Conservation (phyloP, 2,113 vertebrate species). For the Trichomycterus rosablanca region DNA sequence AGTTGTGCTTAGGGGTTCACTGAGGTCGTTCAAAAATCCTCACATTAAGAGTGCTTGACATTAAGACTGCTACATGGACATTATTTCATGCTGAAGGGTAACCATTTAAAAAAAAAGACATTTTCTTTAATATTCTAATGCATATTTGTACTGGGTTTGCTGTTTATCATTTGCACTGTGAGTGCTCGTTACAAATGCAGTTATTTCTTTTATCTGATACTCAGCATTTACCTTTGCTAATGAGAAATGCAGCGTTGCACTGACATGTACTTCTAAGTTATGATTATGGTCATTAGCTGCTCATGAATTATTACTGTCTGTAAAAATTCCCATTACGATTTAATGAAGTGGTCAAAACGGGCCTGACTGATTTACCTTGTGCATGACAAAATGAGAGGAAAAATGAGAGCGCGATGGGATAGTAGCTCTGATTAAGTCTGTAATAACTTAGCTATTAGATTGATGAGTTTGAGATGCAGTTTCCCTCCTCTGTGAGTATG, state of each 20-base stretch:
- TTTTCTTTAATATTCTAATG: background rate
- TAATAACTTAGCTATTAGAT: conserved; percentile 42
- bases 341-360: conserved; percentile 46
- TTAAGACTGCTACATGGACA: conserved; percentile 28
- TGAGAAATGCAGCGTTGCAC: conserved; percentile 36
- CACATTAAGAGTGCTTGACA: conserved; percentile 14
- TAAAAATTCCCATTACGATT: conserved; percentile 47
- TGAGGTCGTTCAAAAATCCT: too few species aligned
- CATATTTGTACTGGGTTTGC: background rate
- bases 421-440: conserved; percentile 26
- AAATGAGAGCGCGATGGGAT: conserved; percentile 29
- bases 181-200: conserved; percentile 38
- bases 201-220: conserved; percentile 47
- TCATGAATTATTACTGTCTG: conserved; percentile 40
- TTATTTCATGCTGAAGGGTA: conserved; percentile 28
- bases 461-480: conserved; percentile 41
- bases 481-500: conserved; percentile 28
- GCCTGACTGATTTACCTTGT: conserved; percentile 46
- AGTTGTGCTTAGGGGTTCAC: conserved; percentile 1
- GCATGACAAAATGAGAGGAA: conserved; percentile 33
- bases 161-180: conserved; percentile 1
- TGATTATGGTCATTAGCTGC: conserved; percentile 37
- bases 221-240: conserved; percentile 37
- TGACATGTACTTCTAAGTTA: conserved; percentile 35
- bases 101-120: conserved; percentile 9